phyloP scores from a whole-genome alignment of 2,113 vertebrate genomes.

The Dasypus novemcinctus region DNA sequence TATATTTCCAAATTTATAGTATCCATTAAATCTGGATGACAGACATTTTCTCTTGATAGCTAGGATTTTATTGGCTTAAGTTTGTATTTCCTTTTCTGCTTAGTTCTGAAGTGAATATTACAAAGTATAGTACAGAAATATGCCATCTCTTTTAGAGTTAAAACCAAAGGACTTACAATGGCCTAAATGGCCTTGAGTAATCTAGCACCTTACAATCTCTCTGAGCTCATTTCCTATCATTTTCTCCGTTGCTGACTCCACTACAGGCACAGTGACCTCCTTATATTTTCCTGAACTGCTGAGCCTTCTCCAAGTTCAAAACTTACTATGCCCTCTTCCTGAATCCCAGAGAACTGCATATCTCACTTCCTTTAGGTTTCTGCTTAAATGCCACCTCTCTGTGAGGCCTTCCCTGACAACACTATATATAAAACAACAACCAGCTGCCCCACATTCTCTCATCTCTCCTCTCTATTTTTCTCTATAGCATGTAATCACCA shows the following conservation, averaged over 20 bases:
- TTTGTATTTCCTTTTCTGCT: background rate
- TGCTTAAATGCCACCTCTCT: background rate
- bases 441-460: background rate
- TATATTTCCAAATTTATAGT: background rate
- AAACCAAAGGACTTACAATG: background rate
- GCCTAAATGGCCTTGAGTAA: background rate
- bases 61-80: background rate
- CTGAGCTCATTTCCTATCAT: background rate
- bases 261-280: background rate
- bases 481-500: background rate
- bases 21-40: background rate
- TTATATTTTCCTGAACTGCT: background rate
- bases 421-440: background rate
- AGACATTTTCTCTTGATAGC: conserved; percentile 1
- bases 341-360: background rate
- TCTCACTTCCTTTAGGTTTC: background rate
- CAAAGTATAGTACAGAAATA: background rate
- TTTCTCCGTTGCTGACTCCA: background rate
- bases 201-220: background rate
- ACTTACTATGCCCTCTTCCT: background rate
- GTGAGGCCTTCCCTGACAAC: background rate
- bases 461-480: background rate
- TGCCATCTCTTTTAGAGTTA: background rate
- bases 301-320: background rate
- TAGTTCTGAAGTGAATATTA: background rate